Evolutionary conservation across 1,140 invertebrate genomes (phyloP), one percentile per base, ranked within the genome.

Genomic region (Calosoma granatense): DNA sequence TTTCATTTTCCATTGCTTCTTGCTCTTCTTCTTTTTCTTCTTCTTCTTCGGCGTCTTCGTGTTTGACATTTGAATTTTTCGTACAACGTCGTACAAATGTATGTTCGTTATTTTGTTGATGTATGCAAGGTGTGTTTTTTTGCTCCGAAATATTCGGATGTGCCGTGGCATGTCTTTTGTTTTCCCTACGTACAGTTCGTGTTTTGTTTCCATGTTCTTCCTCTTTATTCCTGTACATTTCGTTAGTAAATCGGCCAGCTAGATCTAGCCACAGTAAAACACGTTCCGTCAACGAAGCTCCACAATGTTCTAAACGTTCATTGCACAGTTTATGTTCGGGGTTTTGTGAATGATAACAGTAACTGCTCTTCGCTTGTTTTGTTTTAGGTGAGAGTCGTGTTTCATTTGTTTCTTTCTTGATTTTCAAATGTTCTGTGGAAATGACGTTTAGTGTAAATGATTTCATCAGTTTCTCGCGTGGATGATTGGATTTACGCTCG

Each of bases 181-280:
- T 36, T 9, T 36, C 26, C n/a, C n/a, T 36, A n/a, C 26, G 26
- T n/a, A 36, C n/a, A 6, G 26, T 36, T 36, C 43, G 43, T 19
- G 43, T 51, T 4, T 17, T 6, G 6, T 51, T 51, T 6, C 6
- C 17, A 6, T 19, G 6, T 11, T 51, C 17, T 51, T 51, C 43
- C 4, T 51, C 11, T 9, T 36, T n/a, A 51, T 51, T 51, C 4
- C 6, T 19, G 6, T 17, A 11, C 4, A 51, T 51, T 51, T 11
- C 11, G 17, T 63, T 67, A 0, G 26, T 36, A 36, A 9, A 36
- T n/a, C 26, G 26, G n/a, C 72, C 72, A 1, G 74, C 74, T 12
- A 76, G 63, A 59, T 77, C 72, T 56, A 78, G 60, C 77, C 77
- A 78, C 21, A 76, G 74, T 0, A 77, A 61, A 0, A 78, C 76